These are phyloP conservation scores for Aricia agestis DNA, from an alignment of 1,140 invertebrate species.

Conservation along the genomic window DNA sequence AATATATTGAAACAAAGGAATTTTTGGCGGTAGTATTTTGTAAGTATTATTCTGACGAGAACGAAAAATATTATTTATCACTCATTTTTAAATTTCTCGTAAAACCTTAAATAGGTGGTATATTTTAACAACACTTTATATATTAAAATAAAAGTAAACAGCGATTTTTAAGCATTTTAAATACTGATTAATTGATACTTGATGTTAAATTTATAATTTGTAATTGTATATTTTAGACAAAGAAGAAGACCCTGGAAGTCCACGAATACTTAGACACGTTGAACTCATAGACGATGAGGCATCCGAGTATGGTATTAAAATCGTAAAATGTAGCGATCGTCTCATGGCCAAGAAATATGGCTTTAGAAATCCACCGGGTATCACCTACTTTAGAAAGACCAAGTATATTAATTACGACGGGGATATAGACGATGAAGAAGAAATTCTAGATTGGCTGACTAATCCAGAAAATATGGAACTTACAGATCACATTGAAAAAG, in stretches of 20 bases:
- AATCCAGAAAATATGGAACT: conserved; percentile 96
- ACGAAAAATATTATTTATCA: no score
- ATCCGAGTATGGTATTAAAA: conserved; percentile 92
- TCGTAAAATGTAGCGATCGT: conserved; percentile 92
- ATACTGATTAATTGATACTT: no score
- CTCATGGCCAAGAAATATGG: conserved; percentile 97
- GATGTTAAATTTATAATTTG: no score
- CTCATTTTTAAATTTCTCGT: no score
- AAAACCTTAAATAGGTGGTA: no score
- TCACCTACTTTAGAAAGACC: conserved; percentile 93
- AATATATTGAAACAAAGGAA: conserved; percentile 93
- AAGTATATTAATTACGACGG: conserved; percentile 95
- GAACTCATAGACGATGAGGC: conserved; percentile 95
- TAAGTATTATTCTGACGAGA: conserved; percentile 77
- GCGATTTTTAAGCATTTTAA: no score
- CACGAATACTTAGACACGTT: conserved; percentile 87
- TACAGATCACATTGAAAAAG: conserved; percentile 94
- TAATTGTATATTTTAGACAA: conserved; percentile 79
- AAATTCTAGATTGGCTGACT: conserved; percentile 94
- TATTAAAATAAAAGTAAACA: no score
- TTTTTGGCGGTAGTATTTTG: conserved; percentile 95
- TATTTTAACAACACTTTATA: no score
- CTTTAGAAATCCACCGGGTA: conserved; percentile 90
- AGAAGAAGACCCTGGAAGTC: conserved; percentile 88
- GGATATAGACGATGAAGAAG: conserved; percentile 95